Conservation (phyloP, 2,888 invertebrate genomes). For the Vanessa cardui region DNA sequence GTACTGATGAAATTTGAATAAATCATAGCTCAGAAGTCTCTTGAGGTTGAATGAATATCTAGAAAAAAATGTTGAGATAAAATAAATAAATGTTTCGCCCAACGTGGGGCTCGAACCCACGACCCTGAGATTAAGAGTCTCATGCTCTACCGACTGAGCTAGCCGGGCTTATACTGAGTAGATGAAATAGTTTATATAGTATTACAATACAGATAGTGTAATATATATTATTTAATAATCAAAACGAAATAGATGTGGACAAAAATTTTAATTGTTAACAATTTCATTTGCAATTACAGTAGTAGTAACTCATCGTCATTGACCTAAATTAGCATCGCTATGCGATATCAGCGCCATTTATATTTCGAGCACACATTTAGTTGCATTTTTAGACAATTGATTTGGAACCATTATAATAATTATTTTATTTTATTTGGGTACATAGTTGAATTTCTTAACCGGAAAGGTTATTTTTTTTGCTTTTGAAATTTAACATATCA, state of each 20-base stretch:
- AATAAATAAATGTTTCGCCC: conserved; percentile 58
- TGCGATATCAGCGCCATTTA: conserved; percentile 29
- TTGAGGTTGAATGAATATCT: background rate
- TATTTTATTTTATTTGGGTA: no score
- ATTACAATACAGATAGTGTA: background rate
- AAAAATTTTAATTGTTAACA: background rate
- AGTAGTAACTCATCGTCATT: conserved; percentile 58
- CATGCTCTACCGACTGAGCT: conserved; percentile 84
- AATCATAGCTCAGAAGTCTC: background rate
- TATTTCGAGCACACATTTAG: conserved; percentile 17
- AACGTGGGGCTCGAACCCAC: conserved; percentile 86
- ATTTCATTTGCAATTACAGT: background rate
- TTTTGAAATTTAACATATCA: no score
- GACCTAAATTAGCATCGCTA: conserved; percentile 61
- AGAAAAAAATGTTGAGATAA: background rate
- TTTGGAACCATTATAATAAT: background rate
- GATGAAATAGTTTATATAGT: background rate
- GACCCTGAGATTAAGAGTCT: conserved; percentile 86
- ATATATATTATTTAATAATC: background rate
- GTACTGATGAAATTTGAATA: conserved; percentile 1
- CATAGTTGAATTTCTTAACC: no score
- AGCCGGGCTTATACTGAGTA: conserved; percentile 63
- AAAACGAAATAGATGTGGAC: background rate
- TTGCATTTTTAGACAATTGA: conserved; percentile 1
- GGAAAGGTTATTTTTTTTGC: no score